Percentiles rank a stretch among this genome's conserved stretches.
Evolutionary conservation across 2,113 vertebrate genomes (phyloP).

Genomic region (Sakesphorus luctuosus): DNA sequence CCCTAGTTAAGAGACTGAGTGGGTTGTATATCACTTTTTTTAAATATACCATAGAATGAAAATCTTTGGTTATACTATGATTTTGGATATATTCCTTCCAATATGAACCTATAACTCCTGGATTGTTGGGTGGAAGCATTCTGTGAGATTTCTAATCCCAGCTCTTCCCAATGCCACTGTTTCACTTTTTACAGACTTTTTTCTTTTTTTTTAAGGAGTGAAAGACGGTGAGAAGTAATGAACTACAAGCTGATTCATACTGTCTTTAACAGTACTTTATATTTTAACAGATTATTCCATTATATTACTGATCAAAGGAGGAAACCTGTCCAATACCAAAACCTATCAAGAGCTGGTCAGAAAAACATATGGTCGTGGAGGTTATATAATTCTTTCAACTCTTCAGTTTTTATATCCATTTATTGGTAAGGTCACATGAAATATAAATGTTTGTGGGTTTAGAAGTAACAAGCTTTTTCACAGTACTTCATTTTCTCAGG

Average conservation of each 20-base stretch:
- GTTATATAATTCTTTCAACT: slow-evolving; percentile 86
- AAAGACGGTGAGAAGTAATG: neutral
- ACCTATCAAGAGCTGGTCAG: slow-evolving; percentile 92
- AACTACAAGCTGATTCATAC: neutral
- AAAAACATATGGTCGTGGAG: slow-evolving; percentile 87
- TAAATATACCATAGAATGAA: neutral
- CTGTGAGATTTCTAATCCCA: neutral
- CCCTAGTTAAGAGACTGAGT: neutral
- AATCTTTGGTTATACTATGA: neutral
- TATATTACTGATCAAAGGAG: slow-evolving; percentile 91
- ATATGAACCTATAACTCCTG: neutral
- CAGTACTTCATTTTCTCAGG: neutral
- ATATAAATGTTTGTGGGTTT: neutral
- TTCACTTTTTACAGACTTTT: neutral
- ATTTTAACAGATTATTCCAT: slow-evolving; percentile 90
- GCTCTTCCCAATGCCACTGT: neutral
- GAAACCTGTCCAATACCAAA: slow-evolving; percentile 84
- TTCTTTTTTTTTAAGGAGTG: neutral
- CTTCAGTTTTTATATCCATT: slow-evolving; percentile 97
- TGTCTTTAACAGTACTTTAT: slow-evolving; percentile 12
- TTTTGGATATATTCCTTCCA: neutral
- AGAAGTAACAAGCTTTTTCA: neutral
- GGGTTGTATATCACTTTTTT: neutral
- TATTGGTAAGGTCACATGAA: slow-evolving; percentile 83
- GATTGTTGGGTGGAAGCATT: neutral